phyloP scores from a whole-genome alignment of 2,113 vertebrate genomes.

The Sturnira hondurensis region DNA sequence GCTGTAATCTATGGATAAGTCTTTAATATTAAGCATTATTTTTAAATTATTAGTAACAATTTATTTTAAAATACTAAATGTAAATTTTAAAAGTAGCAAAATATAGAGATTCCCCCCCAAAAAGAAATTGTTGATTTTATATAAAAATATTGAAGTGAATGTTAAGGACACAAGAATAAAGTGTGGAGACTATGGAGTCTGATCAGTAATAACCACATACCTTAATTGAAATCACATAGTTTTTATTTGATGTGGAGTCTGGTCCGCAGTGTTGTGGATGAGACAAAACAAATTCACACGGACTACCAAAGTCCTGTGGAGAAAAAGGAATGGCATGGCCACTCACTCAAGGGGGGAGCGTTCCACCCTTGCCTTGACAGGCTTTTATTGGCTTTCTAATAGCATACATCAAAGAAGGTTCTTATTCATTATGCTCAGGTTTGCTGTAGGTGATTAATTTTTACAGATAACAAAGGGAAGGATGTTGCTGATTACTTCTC shows the following conservation, averaged over 20 bases:
- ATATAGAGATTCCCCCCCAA: neutral
- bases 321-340: too few relatives aligned
- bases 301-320: too few relatives aligned
- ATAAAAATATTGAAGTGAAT: neutral
- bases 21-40: neutral
- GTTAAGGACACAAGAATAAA: neutral
- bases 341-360: too few relatives aligned
- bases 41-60: neutral
- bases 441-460: too few relatives aligned
- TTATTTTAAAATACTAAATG: neutral
- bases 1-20: neutral
- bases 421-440: too few relatives aligned
- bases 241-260: neutral
- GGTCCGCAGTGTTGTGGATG: too few relatives aligned
- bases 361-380: too few relatives aligned
- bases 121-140: neutral
- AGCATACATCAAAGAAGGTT: too few relatives aligned
- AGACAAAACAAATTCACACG: too few relatives aligned
- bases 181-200: neutral
- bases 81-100: neutral
- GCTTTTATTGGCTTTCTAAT: too few relatives aligned
- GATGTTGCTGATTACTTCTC: too few relatives aligned
- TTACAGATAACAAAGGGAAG: too few relatives aligned
- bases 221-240: neutral
- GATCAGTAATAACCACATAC: neutral